phyloP scores from a whole-genome alignment of 2,888 invertebrate species.

The Labia minor region DNA sequence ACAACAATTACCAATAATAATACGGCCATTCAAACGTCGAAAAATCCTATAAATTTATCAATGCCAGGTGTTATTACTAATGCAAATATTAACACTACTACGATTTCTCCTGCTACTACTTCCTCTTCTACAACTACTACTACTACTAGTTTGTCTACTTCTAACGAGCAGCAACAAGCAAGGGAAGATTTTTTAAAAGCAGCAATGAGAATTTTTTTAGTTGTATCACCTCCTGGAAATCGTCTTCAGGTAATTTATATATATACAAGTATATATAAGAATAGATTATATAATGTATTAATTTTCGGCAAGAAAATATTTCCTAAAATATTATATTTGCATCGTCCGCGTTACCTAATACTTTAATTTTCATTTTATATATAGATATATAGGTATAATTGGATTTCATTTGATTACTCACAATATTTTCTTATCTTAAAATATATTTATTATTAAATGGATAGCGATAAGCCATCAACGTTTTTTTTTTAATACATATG shows the following conservation, averaged over 20 bases:
- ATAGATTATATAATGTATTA: too few species aligned
- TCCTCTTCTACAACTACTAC: slow-evolving; percentile 29
- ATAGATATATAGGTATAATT: too few species aligned
- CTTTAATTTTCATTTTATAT: too few species aligned
- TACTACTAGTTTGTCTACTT: slow-evolving; percentile 22
- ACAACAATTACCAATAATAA: slow-evolving; percentile 25
- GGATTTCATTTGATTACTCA: too few species aligned
- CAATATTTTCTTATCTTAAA: too few species aligned
- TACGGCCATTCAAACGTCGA: slow-evolving; percentile 25
- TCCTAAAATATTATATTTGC: too few species aligned
- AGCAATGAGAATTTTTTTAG: slow-evolving; percentile 62
- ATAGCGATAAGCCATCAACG: too few species aligned
- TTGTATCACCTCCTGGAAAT: slow-evolving; percentile 54
- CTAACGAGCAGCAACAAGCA: slow-evolving; percentile 30
- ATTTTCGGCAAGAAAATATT: too few species aligned
- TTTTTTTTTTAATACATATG: too few species aligned
- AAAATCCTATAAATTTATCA: slow-evolving; percentile 34
- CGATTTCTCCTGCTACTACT: not conserved
- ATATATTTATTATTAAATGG: too few species aligned
- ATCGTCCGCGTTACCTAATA: too few species aligned
- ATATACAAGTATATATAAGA: not conserved
- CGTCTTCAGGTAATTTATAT: slow-evolving; percentile 48
- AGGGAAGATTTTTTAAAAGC: slow-evolving; percentile 59
- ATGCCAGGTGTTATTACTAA: not conserved
- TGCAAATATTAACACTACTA: not conserved